A percentile compares a stretch with the other conserved stretches of the same genome.
These are phyloP conservation scores for Turdus rufiventris DNA, from an alignment of 2,113 vertebrate species.

Conservation along the genomic window DNA sequence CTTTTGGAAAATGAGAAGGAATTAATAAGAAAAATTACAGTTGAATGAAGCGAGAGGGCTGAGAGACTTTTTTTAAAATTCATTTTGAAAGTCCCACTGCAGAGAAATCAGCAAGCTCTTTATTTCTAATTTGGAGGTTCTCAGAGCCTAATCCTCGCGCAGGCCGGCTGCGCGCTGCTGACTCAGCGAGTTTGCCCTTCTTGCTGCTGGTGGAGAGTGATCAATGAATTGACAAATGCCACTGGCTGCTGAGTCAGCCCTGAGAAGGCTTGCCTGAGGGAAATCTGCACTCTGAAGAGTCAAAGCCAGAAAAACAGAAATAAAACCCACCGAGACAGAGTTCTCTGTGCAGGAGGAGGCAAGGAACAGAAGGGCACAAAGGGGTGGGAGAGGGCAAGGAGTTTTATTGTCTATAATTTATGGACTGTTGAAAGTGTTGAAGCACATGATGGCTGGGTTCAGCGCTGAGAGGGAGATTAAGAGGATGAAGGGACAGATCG, in stretches of 20 bases:
- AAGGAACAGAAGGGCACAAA: constrained; percentile 8
- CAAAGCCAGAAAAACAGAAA: background rate
- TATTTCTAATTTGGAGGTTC: constrained; percentile 49
- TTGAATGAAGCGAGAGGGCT: constrained; percentile 7
- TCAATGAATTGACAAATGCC: constrained; percentile 65
- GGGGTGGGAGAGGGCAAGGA: background rate
- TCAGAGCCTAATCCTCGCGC: background rate
- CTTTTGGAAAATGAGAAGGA: constrained; percentile 26
- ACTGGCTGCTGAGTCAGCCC: constrained; percentile 56
- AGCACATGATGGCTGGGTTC: background rate
- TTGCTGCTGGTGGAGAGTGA: background rate
- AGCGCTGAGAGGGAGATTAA: background rate
- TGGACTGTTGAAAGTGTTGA: background rate
- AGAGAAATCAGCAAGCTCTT: constrained; percentile 11
- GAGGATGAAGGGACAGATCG: background rate
- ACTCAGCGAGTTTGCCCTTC: constrained; percentile 16
- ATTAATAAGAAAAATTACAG: constrained; percentile 42
- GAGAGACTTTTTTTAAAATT: background rate
- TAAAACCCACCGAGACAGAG: background rate
- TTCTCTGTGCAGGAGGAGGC: background rate
- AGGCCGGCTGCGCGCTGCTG: constrained; percentile 11
- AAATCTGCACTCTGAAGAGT: constrained; percentile 19
- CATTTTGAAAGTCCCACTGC: constrained; percentile 35
- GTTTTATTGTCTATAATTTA: constrained; percentile 14
- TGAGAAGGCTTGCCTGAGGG: background rate